Evolutionary conservation across 2,888 invertebrate species (phyloP), one percentile per base, ranked within the genome.

Genomic region (Anthoptus insignis): DNA sequence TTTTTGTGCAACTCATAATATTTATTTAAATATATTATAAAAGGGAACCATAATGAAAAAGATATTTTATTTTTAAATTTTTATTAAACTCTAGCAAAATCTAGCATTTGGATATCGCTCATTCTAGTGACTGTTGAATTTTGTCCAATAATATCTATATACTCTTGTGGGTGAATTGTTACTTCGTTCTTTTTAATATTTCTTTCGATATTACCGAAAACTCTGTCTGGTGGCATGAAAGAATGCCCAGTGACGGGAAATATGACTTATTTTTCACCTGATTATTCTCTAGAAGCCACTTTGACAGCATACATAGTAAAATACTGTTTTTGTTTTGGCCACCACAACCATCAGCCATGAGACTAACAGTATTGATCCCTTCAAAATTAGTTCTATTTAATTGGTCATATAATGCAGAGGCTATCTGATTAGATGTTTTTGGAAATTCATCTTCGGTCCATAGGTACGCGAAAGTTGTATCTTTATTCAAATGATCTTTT

Each of bases 181-280:
- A 32, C 32, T 32, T 32, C 11, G 11, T 32, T 32, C 11, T 32
- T 11, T 32, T 32, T 32, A 9, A 32, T 32, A 32, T 7, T 27
- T 27, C 27, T 69, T 70, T 74, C 73, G 52, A 29, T 73, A 64
- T 71, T 67, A 60, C 57, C 27, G 13, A 8, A 34, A 45, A 45
- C 42, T 14, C 19, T 27, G 29, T 19, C 24, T 24, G 16, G 58
- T 32, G 19, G n/a, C 29, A 29, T 58, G 13, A 58, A 45, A n/a
- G 45, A 29, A 47, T 58, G 16, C 5, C 27, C 49, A 49, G 49
- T 49, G 27, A 49, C n/a, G 7, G 49, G 49, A 14, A 24, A 49
- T n/a, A 49, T 49, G 8, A 49, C 8, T 49, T 49, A 50, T 22
- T 59, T 34, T 50, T 13, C 32, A 59, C 32, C 34, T 14, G 16